Evolutionary conservation across 2,888 invertebrate genomes (phyloP).

Genomic region (Cotesia congregata): DNA sequence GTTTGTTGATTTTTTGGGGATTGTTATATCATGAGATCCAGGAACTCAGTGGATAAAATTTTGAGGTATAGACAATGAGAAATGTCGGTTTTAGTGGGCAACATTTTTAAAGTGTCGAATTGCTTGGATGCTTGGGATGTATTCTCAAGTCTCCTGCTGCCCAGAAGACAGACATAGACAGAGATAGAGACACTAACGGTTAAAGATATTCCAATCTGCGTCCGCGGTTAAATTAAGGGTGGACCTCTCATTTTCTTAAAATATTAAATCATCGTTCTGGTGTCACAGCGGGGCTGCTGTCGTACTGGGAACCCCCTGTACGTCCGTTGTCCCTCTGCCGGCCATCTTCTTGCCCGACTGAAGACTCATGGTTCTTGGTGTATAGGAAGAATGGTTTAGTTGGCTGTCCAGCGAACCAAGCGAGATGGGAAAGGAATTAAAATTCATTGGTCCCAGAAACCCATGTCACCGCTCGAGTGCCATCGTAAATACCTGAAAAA

Average conservation of each 20-base stretch:
- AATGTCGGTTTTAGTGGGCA: constrained; percentile 36
- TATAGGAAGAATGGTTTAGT: constrained; percentile 54
- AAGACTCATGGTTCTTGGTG: constrained; percentile 16
- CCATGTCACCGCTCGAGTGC: constrained; percentile 69
- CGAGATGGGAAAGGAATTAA: constrained; percentile 63
- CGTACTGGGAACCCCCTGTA: constrained; percentile 45
- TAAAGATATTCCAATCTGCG: constrained; percentile 50
- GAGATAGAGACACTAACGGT: constrained; percentile 37
- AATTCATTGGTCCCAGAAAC: constrained; percentile 69
- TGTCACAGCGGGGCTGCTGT: constrained; percentile 67
- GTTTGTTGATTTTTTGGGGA: not conserved
- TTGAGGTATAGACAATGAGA: constrained; percentile 22
- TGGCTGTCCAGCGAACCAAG: constrained; percentile 40
- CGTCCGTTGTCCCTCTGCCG: constrained; percentile 27
- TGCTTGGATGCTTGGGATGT: constrained; percentile 50
- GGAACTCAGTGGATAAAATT: not conserved
- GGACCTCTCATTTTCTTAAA: constrained; percentile 67
- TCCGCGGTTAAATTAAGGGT: constrained; percentile 64
- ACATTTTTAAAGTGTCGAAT: constrained; percentile 61
- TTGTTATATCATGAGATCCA: not conserved
- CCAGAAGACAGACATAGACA: constrained; percentile 42
- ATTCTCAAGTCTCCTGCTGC: constrained; percentile 64
- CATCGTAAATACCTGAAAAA: constrained; percentile 68
- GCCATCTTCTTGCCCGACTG: constrained; percentile 24
- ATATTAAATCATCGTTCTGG: constrained; percentile 70